Conservation (phyloP, 2,888 invertebrate species). For the Lysandra bellargus region DNA sequence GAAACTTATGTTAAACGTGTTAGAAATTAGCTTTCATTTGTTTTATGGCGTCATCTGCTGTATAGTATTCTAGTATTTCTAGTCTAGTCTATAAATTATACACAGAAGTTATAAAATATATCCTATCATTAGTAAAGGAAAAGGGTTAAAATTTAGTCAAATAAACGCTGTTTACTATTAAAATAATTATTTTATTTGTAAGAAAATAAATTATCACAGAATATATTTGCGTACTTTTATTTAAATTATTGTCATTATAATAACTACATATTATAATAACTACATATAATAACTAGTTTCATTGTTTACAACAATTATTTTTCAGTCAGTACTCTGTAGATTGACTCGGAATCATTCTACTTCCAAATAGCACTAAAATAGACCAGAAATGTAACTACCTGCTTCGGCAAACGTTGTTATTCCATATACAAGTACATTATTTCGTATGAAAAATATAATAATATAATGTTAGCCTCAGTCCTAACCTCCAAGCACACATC, state of each 20-base stretch:
- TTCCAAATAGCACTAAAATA: background rate
- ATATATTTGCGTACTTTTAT: background rate
- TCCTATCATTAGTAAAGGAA: background rate
- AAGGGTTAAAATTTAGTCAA: too few relatives aligned
- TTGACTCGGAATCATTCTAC: background rate
- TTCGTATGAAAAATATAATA: too few relatives aligned
- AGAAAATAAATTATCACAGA: background rate
- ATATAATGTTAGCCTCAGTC: background rate
- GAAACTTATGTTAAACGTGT: background rate
- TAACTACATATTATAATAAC: background rate
- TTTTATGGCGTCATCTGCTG: background rate
- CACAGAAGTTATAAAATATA: background rate
- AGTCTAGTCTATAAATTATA: background rate
- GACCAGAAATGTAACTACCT: background rate
- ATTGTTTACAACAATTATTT: background rate
- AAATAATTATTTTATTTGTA: background rate
- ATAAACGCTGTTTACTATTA: background rate
- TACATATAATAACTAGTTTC: background rate
- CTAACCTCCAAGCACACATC: background rate
- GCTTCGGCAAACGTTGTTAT: background rate
- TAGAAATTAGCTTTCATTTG: constrained; percentile 13
- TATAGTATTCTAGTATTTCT: too few relatives aligned
- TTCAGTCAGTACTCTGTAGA: background rate
- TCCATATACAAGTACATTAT: background rate
- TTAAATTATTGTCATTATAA: background rate